Evolutionary conservation across 1,140 invertebrate genomes (phyloP).

Genomic region (Cecropterus lyciades): DNA sequence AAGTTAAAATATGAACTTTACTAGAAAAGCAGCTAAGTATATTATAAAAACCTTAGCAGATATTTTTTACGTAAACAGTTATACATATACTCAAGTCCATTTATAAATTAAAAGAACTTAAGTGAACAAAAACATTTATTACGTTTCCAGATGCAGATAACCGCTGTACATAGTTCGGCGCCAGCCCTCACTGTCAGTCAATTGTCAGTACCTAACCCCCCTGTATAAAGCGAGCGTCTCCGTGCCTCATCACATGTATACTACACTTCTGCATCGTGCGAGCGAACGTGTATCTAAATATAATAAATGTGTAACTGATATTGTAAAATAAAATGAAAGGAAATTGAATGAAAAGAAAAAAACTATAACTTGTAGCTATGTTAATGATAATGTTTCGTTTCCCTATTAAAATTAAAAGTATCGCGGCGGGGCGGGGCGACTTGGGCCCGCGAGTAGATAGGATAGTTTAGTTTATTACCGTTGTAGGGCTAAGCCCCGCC

Average conservation of each 20-base stretch:
- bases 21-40: too few species aligned
- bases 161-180: slow-evolving; percentile 30
- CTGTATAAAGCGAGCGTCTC: slow-evolving; percentile 16
- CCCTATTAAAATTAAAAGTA: slow-evolving; percentile 59
- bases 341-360: slow-evolving; percentile 51
- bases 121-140: background rate
- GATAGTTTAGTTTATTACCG: slow-evolving; percentile 29
- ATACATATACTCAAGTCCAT: too few species aligned
- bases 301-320: slow-evolving; percentile 50
- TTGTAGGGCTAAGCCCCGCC: background rate
- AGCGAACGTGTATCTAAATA: slow-evolving; percentile 46
- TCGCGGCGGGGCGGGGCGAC: slow-evolving; percentile 44
- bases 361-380: slow-evolving; percentile 44
- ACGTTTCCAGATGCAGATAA: slow-evolving; percentile 31
- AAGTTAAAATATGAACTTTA: too few species aligned
- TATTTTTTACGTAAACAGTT: too few species aligned
- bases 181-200: slow-evolving; percentile 31
- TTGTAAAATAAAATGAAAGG: slow-evolving; percentile 67
- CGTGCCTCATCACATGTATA: slow-evolving; percentile 15
- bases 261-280: slow-evolving; percentile 30
- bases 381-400: slow-evolving; percentile 53
- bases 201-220: slow-evolving; percentile 22
- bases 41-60: too few species aligned
- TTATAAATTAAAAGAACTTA: too few species aligned
- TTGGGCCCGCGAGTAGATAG: slow-evolving; percentile 25